Evolutionary conservation across 2,888 invertebrate species (phyloP).

Genomic region (Drosophila dives): DNA sequence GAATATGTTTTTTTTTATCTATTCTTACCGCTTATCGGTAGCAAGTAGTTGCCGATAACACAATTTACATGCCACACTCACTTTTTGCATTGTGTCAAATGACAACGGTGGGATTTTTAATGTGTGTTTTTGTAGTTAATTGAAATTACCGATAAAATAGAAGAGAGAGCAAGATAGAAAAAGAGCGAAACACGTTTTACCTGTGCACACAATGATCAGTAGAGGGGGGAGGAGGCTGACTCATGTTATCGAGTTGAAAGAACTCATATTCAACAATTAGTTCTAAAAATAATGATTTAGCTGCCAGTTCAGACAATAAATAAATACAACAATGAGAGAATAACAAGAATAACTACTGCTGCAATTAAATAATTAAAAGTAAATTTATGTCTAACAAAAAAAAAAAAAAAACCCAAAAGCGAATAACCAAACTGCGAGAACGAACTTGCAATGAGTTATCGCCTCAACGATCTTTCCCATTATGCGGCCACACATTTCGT

Average conservation of each 20-base stretch:
- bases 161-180: conserved; percentile 5
- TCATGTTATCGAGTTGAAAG: conserved; percentile 67
- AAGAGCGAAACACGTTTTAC: conserved; percentile 66
- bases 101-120: neutral
- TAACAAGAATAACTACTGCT: conserved; percentile 8
- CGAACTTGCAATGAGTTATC: conserved; percentile 46
- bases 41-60: conserved; percentile 53
- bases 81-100: conserved; percentile 49
- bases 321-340: neutral
- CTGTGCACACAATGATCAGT: conserved; percentile 28
- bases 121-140: conserved; percentile 40
- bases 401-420: neutral
- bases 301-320: conserved; percentile 22
- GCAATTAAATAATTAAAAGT: conserved; percentile 46
- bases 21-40: conserved; percentile 41
- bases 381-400: conserved; percentile 33
- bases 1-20: conserved; percentile 26
- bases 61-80: conserved; percentile 61
- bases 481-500: conserved; percentile 43
- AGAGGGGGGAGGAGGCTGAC: conserved; percentile 34
- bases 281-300: conserved; percentile 30
- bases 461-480: conserved; percentile 46
- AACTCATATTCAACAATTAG: conserved; percentile 51
- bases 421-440: neutral
- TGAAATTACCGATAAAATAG: conserved; percentile 39